Conservation (phyloP, 2,113 vertebrate species). For the Neopipo cinnamomea region DNA sequence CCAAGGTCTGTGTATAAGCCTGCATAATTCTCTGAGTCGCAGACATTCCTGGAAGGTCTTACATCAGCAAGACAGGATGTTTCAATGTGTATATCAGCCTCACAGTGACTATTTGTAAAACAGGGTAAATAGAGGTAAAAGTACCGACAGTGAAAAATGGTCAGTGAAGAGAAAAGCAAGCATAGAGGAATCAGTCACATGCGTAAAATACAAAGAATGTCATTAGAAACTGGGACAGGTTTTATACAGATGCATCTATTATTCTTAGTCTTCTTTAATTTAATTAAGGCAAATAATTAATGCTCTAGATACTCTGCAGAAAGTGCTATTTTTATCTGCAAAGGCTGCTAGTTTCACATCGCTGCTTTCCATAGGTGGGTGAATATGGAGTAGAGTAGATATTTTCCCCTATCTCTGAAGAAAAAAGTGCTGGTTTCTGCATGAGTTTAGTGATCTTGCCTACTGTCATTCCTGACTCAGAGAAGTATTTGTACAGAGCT, state of each 20-base stretch:
- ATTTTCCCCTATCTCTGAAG: not conserved
- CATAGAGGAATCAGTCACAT: not conserved
- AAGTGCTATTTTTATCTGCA: not conserved
- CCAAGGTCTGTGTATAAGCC: not conserved
- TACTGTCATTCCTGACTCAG: not conserved
- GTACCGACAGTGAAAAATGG: not conserved
- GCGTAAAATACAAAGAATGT: not conserved
- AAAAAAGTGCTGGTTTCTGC: not conserved
- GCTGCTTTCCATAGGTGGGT: not conserved
- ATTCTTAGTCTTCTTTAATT: not conserved
- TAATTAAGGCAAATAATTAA: not conserved
- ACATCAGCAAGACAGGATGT: not conserved
- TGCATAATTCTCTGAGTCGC: rapidly evolving
- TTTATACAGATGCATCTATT: not conserved
- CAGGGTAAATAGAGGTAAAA: not conserved
- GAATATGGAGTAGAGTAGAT: not conserved
- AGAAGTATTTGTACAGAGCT: not conserved
- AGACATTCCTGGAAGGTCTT: not conserved
- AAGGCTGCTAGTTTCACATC: not conserved
- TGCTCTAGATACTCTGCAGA: not conserved
- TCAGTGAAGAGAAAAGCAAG: not conserved
- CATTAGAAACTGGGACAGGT: not conserved
- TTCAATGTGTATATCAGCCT: not conserved
- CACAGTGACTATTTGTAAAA: not conserved
- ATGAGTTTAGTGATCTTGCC: not conserved